Conservation (phyloP, 2,113 vertebrate genomes). For the Oophaga pumilio region DNA sequence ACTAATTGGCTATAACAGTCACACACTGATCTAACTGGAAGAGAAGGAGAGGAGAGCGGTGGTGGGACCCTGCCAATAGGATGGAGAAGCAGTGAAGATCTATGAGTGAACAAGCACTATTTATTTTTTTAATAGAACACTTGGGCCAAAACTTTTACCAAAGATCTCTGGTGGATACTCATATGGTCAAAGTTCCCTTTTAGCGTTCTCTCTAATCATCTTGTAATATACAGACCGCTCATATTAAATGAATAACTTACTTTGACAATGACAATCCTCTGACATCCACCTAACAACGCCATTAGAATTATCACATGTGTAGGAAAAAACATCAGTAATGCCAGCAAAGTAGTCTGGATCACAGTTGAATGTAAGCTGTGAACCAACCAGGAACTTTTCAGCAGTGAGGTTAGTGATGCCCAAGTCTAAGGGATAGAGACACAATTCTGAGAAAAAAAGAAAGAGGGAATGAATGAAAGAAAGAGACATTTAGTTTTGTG, state of each 20-base stretch:
- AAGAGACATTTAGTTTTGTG: not conserved
- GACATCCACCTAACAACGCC: not conserved
- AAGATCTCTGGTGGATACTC: too few relatives aligned
- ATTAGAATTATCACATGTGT: not conserved
- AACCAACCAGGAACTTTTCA: not conserved
- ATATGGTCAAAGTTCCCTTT: not conserved
- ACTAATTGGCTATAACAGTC: too few relatives aligned
- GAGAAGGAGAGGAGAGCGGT: too few relatives aligned
- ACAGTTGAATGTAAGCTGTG: not conserved
- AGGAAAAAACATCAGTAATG: not conserved
- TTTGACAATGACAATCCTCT: not conserved
- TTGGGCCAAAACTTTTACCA: too few relatives aligned
- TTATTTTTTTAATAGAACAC: too few relatives aligned
- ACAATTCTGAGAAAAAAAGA: slow-evolving; percentile 18
- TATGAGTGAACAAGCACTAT: too few relatives aligned
- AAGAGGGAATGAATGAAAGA: not conserved
- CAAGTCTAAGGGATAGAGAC: not conserved
- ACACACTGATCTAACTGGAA: too few relatives aligned
- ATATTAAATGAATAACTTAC: not conserved
- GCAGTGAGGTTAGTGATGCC: not conserved
- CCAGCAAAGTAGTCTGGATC: not conserved
- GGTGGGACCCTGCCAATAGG: too few relatives aligned
- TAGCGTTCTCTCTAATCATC: not conserved
- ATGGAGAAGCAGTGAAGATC: too few relatives aligned
- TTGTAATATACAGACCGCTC: not conserved